Evolutionary conservation across 1,140 invertebrate genomes (phyloP).

Genomic region (Tetragnatha versicolor): DNA sequence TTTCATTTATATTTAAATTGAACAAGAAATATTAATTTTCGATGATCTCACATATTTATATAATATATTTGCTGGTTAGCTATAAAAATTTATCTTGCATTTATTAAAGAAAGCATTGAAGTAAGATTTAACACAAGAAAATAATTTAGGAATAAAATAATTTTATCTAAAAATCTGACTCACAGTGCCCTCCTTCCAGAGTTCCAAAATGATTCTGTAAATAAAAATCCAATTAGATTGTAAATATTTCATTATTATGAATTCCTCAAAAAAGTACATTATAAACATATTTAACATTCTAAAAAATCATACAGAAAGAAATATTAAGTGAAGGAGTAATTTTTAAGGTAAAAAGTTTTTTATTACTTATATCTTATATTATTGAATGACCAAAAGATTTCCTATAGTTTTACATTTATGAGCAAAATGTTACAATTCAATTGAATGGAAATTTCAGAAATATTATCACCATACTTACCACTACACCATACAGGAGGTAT

Average conservation of each 20-base stretch:
- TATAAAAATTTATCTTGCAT: background rate
- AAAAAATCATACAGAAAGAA: background rate
- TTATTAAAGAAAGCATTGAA: conserved; percentile 14
- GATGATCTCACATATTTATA: background rate
- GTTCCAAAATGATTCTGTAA: conserved; percentile 83
- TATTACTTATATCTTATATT: too few species aligned
- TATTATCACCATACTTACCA: conserved; percentile 64
- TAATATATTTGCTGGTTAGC: background rate
- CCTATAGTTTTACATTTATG: background rate
- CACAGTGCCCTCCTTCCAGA: conserved; percentile 87
- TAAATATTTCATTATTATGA: background rate
- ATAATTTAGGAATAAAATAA: background rate
- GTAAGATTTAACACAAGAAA: background rate
- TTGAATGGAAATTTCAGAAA: background rate
- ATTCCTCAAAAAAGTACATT: background rate
- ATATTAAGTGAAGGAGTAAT: background rate
- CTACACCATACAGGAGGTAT: conserved; percentile 85
- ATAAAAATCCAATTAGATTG: background rate
- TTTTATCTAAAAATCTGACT: conserved; percentile 58
- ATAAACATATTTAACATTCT: background rate
- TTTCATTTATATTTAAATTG: background rate
- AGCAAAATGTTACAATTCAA: background rate
- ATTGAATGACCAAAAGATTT: background rate
- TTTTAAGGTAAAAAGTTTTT: background rate
- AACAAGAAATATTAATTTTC: background rate